phyloP scores from a whole-genome alignment of 2,113 vertebrate species.

The Amphilophus citrinellus region DNA sequence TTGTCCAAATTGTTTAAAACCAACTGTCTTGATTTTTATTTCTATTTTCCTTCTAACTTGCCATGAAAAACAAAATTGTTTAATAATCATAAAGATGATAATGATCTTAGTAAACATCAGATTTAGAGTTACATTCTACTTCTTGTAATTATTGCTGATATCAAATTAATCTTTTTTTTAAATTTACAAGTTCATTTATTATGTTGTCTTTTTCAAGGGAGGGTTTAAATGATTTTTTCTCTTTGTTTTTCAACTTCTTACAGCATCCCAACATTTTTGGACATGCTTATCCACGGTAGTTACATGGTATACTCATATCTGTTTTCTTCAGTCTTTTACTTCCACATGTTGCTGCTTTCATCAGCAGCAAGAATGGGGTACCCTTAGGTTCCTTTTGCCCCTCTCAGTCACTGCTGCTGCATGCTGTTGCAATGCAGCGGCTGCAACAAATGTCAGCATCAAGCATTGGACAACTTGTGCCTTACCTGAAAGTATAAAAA shows the following conservation, averaged over 20 bases:
- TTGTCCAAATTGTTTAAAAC: not conserved
- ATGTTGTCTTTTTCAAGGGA: not conserved
- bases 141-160: not conserved
- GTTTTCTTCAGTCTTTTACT: too few relatives aligned
- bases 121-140: not conserved
- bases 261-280: not conserved
- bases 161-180: not conserved
- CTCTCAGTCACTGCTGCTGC: too few relatives aligned
- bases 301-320: too few relatives aligned
- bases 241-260: not conserved
- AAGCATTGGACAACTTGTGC: too few relatives aligned
- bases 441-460: too few relatives aligned
- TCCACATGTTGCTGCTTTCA: too few relatives aligned
- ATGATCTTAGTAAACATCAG: not conserved
- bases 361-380: too few relatives aligned
- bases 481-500: too few relatives aligned
- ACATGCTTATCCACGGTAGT: too few relatives aligned
- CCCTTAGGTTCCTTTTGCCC: too few relatives aligned
- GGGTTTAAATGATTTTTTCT: not conserved
- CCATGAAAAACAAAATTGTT: not conserved
- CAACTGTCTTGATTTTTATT: not conserved
- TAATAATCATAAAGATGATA: not conserved
- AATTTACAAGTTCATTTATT: not conserved
- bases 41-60: slow-evolving; percentile 6
- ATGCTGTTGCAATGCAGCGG: too few relatives aligned